These are phyloP conservation scores for Drosophila aff. DNA, from an alignment of 1,140 invertebrate species.

Conservation along the genomic window DNA sequence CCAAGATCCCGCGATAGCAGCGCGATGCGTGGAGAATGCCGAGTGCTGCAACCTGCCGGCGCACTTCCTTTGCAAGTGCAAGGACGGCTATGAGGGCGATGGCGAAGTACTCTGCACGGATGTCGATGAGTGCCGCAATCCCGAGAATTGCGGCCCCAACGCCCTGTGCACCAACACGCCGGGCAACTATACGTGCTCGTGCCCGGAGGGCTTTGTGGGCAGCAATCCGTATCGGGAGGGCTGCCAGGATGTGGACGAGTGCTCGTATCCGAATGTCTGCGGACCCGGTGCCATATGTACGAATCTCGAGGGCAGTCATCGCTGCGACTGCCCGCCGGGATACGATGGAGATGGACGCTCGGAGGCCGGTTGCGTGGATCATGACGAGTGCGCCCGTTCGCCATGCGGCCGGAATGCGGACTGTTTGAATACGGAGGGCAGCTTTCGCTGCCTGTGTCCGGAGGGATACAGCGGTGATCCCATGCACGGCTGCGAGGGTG, in stretches of 20 bases:
- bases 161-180: constrained; percentile 93
- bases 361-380: constrained; percentile 88
- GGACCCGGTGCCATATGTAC: constrained; percentile 92
- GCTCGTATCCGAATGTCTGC: constrained; percentile 90
- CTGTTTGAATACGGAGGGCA: constrained; percentile 90
- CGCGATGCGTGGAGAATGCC: constrained; percentile 94
- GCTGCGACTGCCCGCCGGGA: constrained; percentile 93
- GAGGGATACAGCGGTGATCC: constrained; percentile 92
- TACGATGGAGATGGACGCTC: constrained; percentile 90
- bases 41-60: constrained; percentile 97
- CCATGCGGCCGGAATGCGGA: constrained; percentile 91
- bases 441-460: constrained; percentile 91
- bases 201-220: constrained; percentile 92
- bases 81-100: constrained; percentile 94
- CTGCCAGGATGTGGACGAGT: constrained; percentile 94
- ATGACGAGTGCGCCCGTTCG: constrained; percentile 89
- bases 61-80: constrained; percentile 97
- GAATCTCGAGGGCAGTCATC: constrained; percentile 91
- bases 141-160: constrained; percentile 91
- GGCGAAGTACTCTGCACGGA: constrained; percentile 94
- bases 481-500: constrained; percentile 89
- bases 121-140: constrained; percentile 93
- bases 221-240: constrained; percentile 91
- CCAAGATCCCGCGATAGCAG: constrained; percentile 92
- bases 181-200: constrained; percentile 95